Conservation (phyloP, 2,113 vertebrate genomes). For the Atrichornis clamosus region DNA sequence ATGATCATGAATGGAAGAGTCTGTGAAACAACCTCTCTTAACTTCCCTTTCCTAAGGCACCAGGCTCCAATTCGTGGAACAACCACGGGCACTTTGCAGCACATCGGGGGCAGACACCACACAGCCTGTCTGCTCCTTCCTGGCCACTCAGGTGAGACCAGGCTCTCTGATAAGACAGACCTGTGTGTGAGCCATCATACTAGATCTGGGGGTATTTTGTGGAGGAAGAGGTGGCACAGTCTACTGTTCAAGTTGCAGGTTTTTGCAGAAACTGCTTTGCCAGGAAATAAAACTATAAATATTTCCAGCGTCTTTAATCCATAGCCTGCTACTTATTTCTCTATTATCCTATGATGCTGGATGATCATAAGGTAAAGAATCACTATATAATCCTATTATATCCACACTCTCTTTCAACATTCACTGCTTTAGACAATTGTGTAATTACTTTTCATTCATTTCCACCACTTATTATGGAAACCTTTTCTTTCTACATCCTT, state of each 20-base stretch:
- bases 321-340: not conserved
- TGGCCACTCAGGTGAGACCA: not conserved
- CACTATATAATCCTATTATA: constrained; percentile 19
- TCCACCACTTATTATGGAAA: constrained; percentile 9
- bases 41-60: not conserved
- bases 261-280: not conserved
- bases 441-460: constrained; percentile 50
- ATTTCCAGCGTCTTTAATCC: not conserved
- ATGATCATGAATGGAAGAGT: not conserved
- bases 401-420: constrained; percentile 6
- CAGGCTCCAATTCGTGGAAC: not conserved
- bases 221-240: not conserved
- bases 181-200: not conserved
- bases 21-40: not conserved
- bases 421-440: constrained; percentile 11
- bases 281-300: not conserved
- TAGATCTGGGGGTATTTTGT: not conserved
- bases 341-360: not conserved
- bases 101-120: not conserved
- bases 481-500: constrained; percentile 28
- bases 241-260: not conserved
- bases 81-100: not conserved
- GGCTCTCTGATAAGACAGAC: not conserved
- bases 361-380: constrained; percentile 7
- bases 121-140: not conserved